A percentile compares a stretch with the other conserved stretches of the same genome.
Evolutionary conservation across 2,113 vertebrate species (phyloP).

Genomic region (Apaloderma vittatum): DNA sequence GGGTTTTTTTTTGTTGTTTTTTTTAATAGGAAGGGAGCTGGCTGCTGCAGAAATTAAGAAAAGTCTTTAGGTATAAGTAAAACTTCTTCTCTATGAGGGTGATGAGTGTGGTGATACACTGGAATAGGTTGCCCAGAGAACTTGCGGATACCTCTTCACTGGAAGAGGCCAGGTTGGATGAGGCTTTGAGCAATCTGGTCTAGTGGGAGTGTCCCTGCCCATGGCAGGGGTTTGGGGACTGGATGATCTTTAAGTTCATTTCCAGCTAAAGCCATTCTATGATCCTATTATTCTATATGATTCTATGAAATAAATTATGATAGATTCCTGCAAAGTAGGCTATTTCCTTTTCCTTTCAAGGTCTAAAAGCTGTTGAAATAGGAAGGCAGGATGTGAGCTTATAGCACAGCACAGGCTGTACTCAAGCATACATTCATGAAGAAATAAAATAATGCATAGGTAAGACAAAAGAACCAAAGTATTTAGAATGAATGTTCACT

Average conservation of each 20-base stretch:
- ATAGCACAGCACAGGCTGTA: not conserved
- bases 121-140: too few relatives aligned
- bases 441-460: not conserved
- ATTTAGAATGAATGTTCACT: not conserved
- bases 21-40: not conserved
- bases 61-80: not conserved
- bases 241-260: too few relatives aligned
- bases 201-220: too few relatives aligned
- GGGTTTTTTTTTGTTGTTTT: not conserved
- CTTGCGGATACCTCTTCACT: too few relatives aligned
- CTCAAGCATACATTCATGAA: not conserved
- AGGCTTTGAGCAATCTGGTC: too few relatives aligned
- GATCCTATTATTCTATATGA: too few relatives aligned
- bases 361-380: not conserved
- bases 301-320: not conserved
- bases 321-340: not conserved
- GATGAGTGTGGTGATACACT: too few relatives aligned
- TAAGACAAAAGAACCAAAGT: not conserved
- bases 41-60: not conserved
- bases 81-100: too few relatives aligned
- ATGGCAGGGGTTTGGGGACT: too few relatives aligned
- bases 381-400: not conserved
- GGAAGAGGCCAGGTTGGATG: too few relatives aligned
- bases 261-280: too few relatives aligned
- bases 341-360: not conserved